A percentile compares a stretch with the other conserved stretches of the same genome.
These are phyloP conservation scores for Drosophila dunni DNA, from an alignment of 1,140 invertebrate genomes.

Conservation along the genomic window DNA sequence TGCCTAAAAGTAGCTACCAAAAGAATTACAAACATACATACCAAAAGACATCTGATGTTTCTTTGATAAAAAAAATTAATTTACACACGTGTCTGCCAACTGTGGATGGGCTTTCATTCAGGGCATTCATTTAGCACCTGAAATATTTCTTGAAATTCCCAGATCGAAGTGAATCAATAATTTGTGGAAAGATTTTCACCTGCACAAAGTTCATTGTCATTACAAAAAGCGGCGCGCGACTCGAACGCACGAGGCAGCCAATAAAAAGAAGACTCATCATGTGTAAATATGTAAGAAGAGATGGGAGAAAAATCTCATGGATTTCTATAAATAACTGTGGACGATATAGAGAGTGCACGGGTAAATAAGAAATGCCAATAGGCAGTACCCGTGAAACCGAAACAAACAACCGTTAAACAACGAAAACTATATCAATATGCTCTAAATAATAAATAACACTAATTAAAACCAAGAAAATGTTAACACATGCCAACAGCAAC, in stretches of 20 bases:
- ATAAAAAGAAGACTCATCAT: constrained; percentile 25
- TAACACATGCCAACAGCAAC: constrained; percentile 68
- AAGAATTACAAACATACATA: background rate
- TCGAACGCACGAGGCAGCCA: constrained; percentile 40
- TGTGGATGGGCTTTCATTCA: constrained; percentile 27
- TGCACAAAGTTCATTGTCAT: constrained; percentile 36
- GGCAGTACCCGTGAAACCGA: constrained; percentile 46
- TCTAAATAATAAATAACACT: constrained; percentile 84
- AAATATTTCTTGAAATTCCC: constrained; percentile 56
- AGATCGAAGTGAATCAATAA: constrained; percentile 49
- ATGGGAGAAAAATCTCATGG: constrained; percentile 36
- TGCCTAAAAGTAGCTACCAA: constrained; percentile 3
- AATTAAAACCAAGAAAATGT: constrained; percentile 83
- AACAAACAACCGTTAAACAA: constrained; percentile 82
- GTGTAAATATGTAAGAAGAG: constrained; percentile 48
- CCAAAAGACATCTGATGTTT: background rate
- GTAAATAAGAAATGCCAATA: constrained; percentile 66
- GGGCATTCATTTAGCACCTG: constrained; percentile 61
- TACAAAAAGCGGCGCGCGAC: constrained; percentile 38
- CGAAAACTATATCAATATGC: constrained; percentile 83
- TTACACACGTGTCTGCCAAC: constrained; percentile 1
- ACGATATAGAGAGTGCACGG: constrained; percentile 30
- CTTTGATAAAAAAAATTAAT: constrained; percentile 3
- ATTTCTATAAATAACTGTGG: constrained; percentile 74
- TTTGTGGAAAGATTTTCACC: constrained; percentile 45